These are phyloP conservation scores for Cepphus grylle DNA, from an alignment of 2,113 vertebrate species.

Conservation along the genomic window DNA sequence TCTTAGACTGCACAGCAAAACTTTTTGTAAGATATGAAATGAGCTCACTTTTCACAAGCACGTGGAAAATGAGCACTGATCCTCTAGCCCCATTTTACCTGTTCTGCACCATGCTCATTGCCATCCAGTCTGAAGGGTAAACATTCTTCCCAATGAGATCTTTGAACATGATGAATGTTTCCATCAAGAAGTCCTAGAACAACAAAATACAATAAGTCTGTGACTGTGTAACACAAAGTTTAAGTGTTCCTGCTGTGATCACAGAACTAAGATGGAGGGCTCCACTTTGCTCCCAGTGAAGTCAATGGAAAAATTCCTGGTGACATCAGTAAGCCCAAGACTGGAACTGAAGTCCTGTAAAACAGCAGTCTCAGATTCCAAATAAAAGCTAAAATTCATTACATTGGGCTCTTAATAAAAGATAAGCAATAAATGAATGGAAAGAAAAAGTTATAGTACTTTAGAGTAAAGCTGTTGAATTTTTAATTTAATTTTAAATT, in stretches of 20 bases:
- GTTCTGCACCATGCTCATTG: conserved; percentile 99
- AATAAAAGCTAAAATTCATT: not conserved
- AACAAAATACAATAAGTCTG: not conserved
- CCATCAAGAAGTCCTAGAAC: conserved; percentile 95
- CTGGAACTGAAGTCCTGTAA: not conserved
- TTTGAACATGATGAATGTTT: conserved; percentile 94
- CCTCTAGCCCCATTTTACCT: conserved; percentile 72
- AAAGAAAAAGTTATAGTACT: not conserved
- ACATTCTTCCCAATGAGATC: conserved; percentile 95
- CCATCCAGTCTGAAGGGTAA: conserved; percentile 95
- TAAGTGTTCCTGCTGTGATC: not conserved
- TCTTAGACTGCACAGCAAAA: not conserved
- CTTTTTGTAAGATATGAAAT: rapidly evolving
- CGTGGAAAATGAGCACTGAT: not conserved
- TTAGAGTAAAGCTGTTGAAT: not conserved
- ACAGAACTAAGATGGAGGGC: not conserved
- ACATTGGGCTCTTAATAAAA: not conserved
- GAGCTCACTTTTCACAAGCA: not conserved
- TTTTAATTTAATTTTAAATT: no score
- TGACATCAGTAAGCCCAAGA: not conserved
- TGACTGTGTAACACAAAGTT: not conserved
- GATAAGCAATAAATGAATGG: not conserved
- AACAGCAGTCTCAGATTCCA: not conserved
- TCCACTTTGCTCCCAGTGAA: not conserved
- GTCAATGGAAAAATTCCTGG: not conserved